Evolutionary conservation across 2,113 vertebrate genomes (phyloP).

Genomic region (Pseudopipra pipra): DNA sequence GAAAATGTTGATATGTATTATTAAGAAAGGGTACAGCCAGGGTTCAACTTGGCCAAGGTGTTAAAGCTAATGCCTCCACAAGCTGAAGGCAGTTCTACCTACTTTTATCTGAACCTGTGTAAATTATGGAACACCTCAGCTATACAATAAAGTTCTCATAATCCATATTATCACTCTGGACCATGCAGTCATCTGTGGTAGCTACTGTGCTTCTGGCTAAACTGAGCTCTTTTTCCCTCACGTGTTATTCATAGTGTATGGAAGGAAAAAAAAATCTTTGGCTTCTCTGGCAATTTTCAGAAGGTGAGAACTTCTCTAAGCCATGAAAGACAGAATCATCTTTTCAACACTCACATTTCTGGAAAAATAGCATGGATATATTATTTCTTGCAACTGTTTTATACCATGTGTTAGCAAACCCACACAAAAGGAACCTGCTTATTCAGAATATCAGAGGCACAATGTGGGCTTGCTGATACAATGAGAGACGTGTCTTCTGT

Average conservation of each 20-base stretch:
- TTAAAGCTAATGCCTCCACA: neutral
- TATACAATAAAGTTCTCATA: neutral
- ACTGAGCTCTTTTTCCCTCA: neutral
- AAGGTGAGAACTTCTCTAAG: neutral
- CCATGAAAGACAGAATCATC: neutral
- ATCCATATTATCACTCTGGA: neutral
- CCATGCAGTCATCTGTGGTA: neutral
- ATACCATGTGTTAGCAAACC: conserved; percentile 1
- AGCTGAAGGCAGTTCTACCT: neutral
- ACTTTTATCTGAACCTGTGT: neutral
- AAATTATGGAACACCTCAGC: neutral
- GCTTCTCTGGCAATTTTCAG: neutral
- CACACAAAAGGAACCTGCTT: neutral
- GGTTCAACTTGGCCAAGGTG: neutral
- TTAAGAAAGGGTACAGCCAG: neutral
- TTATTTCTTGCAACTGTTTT: neutral
- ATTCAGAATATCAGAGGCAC: neutral
- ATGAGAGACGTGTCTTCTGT: neutral
- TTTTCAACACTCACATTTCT: neutral
- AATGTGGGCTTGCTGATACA: neutral
- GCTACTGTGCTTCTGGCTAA: neutral
- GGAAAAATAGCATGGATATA: neutral
- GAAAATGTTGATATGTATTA: neutral
- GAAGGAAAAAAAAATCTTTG: neutral
- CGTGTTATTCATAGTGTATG: neutral